Conservation (phyloP, 1,140 invertebrate species). For the Drosophila arawakana region DNA sequence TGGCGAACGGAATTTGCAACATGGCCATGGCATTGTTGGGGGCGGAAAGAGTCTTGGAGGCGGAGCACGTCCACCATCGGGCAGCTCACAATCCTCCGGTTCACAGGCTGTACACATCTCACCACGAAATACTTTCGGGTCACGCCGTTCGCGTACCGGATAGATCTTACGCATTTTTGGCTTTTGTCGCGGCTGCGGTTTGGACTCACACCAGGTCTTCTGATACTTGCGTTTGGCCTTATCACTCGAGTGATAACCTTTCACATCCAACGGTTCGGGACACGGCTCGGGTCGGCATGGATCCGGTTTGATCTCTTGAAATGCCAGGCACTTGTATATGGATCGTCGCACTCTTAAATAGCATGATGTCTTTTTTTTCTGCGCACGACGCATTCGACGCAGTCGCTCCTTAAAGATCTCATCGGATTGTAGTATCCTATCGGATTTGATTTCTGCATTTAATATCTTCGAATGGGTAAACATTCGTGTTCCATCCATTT, state of each 20-base stretch:
- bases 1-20: conserved; percentile 26
- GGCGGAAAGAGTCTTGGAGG: conserved; percentile 13
- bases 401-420: conserved; percentile 4
- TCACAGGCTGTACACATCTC: conserved; percentile 13
- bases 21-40: conserved; percentile 18
- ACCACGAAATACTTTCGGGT: not conserved
- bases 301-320: conserved; percentile 3
- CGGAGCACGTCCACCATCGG: not conserved
- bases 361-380: not conserved
- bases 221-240: not conserved
- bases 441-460: not conserved
- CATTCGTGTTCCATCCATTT: not conserved
- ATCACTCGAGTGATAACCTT: not conserved
- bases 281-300: not conserved
- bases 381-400: not conserved
- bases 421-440: not conserved
- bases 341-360: conserved; percentile 14
- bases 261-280: not conserved
- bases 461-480: not conserved
- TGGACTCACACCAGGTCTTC: conserved; percentile 18
- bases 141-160: conserved; percentile 8
- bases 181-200: not conserved
- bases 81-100: conserved; percentile 22
- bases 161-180: conserved; percentile 10
- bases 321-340: conserved; percentile 15